phyloP scores from a whole-genome alignment of 2,888 invertebrate genomes.

The Cephalotes varians region DNA sequence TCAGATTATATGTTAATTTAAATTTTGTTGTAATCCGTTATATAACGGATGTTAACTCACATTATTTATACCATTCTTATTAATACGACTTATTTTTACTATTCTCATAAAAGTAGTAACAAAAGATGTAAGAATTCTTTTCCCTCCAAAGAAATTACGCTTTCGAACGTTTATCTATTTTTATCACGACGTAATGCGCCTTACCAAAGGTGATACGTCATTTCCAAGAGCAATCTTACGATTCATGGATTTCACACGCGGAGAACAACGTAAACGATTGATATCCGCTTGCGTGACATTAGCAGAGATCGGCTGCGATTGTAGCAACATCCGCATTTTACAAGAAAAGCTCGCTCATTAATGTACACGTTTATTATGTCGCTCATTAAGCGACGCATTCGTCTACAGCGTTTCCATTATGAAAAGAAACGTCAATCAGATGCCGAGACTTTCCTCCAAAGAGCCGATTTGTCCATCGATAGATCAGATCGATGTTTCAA shows the following conservation, averaged over 20 bases:
- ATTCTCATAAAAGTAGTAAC: not conserved
- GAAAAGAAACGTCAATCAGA: conserved; percentile 9
- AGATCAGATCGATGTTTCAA: conserved; percentile 21
- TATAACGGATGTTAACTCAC: not conserved
- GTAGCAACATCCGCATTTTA: conserved; percentile 38
- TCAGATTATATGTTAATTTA: not conserved
- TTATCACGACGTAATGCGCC: not conserved
- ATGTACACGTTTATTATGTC: conserved; percentile 30
- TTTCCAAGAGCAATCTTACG: conserved; percentile 4
- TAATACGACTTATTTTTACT: too few relatives aligned
- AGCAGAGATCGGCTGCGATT: conserved; percentile 43
- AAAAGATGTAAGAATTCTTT: not conserved
- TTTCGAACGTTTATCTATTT: conserved; percentile 30
- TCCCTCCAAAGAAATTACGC: not conserved
- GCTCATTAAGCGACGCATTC: conserved; percentile 14
- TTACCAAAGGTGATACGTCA: conserved; percentile 6
- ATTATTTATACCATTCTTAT: not conserved
- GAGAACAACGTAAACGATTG: conserved; percentile 1
- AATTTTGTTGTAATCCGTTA: not conserved
- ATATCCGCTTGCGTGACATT: conserved; percentile 48
- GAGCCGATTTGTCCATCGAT: not conserved
- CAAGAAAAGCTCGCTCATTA: conserved; percentile 42
- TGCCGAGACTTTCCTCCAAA: conserved; percentile 9
- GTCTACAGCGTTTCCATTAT: not conserved
- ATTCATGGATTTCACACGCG: conserved; percentile 22